phyloP scores from a whole-genome alignment of 2,797 vertebrate species.

The Aldrovandia affinis region DNA sequence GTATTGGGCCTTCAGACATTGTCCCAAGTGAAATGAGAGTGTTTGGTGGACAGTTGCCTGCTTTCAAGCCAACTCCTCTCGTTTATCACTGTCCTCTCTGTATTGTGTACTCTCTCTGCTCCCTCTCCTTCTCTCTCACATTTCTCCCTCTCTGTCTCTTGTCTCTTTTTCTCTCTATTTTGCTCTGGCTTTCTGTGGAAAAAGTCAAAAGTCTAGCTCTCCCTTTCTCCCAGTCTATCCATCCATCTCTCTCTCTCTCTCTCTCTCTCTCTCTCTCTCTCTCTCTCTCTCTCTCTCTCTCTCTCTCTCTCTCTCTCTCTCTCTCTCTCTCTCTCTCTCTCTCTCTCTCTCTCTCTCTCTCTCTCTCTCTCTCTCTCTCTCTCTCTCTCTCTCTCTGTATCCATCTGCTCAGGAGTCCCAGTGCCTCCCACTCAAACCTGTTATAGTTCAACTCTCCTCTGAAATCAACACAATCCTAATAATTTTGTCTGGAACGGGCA shows the following conservation, averaged over 20 bases:
- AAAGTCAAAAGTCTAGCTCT: no score
- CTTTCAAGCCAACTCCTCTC: not conserved
- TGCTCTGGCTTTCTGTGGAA: not conserved
- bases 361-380: not conserved
- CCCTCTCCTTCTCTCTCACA: no score
- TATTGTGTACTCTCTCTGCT: no score
- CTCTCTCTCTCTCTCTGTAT: not conserved
- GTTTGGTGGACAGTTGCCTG: not conserved
- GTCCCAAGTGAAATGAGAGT: not conserved
- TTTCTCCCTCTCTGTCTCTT: not conserved
- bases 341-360: not conserved
- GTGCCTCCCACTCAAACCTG: constrained; percentile 5
- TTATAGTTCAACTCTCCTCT: not conserved
- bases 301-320: not conserved
- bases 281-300: not conserved
- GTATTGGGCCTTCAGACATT: not conserved
- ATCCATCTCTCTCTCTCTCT: not conserved
- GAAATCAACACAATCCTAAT: constrained; percentile 12
- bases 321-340: not conserved
- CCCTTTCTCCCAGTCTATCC: not conserved
- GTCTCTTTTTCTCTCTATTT: not conserved
- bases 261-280: not conserved
- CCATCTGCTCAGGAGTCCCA: constrained; percentile 22
- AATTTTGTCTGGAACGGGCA: not conserved
- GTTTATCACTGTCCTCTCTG: no score